Conservation (phyloP, 2,888 invertebrate species). For the Chaetogeoica ovagalla region DNA sequence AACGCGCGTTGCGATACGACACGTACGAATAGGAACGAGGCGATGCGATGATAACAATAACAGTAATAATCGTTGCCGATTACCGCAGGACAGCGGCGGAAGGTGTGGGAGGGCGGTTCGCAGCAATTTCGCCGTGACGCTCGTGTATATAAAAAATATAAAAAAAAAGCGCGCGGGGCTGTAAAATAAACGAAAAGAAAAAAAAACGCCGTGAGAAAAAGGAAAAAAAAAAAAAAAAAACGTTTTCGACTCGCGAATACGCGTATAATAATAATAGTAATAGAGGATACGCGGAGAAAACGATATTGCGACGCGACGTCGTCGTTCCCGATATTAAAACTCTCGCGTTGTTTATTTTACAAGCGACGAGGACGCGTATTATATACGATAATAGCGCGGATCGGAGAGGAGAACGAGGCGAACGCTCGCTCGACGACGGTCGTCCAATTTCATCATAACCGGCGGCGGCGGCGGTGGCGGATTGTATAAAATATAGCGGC, state of each 20-base stretch:
- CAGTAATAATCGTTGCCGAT: constrained; percentile 45
- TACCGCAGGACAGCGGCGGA: background rate
- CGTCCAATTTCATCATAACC: constrained; percentile 52
- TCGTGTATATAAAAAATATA: background rate
- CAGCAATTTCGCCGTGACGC: constrained; percentile 11
- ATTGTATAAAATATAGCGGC: no score
- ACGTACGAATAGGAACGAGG: no score
- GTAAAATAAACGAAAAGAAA: background rate
- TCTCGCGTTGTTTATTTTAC: constrained; percentile 47
- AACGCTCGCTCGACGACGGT: background rate
- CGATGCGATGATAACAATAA: no score
- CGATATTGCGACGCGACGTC: constrained; percentile 21
- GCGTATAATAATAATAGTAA: no score
- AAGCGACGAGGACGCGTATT: constrained; percentile 6
- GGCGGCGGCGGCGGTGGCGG: background rate
- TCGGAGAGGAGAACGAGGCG: background rate
- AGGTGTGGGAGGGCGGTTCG: background rate
- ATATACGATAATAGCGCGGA: background rate
- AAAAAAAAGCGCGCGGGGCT: background rate
- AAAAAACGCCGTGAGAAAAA: constrained; percentile 13
- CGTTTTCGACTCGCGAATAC: constrained; percentile 19
- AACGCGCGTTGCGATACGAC: no score
- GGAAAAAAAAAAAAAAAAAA: constrained; percentile 14
- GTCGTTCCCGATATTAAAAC: constrained; percentile 42
- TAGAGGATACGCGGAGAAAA: constrained; percentile 16